Evolutionary conservation across 2,797 vertebrate species (phyloP), one percentile per base, ranked within the genome.

Genomic region (Acrossocheilus wenchowensis): DNA sequence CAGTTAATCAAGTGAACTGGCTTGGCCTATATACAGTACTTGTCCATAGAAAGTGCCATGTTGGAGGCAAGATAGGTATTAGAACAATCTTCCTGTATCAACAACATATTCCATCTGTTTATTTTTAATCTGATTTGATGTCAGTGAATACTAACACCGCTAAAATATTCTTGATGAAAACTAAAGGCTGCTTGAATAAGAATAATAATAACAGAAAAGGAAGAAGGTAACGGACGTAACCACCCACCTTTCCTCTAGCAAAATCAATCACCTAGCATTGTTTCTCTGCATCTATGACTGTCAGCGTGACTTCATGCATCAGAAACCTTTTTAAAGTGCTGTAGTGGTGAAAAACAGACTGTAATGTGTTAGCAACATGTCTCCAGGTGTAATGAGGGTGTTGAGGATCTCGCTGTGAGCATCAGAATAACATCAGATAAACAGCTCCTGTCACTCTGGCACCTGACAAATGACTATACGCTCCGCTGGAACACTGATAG

Each of bases 401-500:
- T 82, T 84, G 82, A 69, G 54, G n/a, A 89, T 87, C 84, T 87
- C 23, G 54, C 81, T 84, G 86, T 30, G 83, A 80, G 73, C 73
- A 85, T 91, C 87, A 87, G 62, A 87, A 90, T 83, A 81, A 85
- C 82, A 88, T 86, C 86, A 87, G 82, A 85, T 86, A 86, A 88
- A 91, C 82, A 86, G 72, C 83, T 26, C 52, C 86, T 85, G 82
- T 91, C 90, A 91, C 64, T 85, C 83, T 52, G 15, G 39, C 69
- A 69, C 50, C 86, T 86, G 86, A 89, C 86, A 88, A 87, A 88
- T 89, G 78, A 90, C 75, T 87, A 36, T 69, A 82, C 66, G 74
- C 85, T 86, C 54, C n/a, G 78, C 83, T 89, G 89, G 84, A 88
- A 78, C 86, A 84, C 80, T 87, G 87, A 90, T 86, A 88, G 90